Conservation (phyloP, 1,140 invertebrate genomes). For the Ruditapes philippinarum region DNA sequence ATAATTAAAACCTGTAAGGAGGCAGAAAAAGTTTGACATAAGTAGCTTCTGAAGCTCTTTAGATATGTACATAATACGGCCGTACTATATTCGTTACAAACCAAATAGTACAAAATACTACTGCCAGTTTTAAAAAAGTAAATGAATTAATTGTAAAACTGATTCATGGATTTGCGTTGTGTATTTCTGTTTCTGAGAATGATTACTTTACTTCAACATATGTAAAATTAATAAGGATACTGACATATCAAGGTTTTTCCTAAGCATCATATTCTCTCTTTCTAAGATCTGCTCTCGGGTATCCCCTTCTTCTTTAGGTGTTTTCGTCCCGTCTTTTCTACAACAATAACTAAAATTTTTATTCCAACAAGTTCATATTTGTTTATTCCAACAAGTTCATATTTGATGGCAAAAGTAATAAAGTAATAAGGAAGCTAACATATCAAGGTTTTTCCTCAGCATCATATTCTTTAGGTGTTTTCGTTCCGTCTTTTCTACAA, state of each 20-base stretch:
- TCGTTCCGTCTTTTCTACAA: too few species aligned
- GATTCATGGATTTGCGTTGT: not conserved
- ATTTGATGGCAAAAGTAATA: too few species aligned
- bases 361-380: too few species aligned
- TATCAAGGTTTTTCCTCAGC: too few species aligned
- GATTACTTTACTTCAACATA: not conserved
- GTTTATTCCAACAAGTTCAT: too few species aligned
- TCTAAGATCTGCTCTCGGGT: not conserved
- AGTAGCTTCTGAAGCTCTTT: too few species aligned
- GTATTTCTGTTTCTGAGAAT: too few species aligned
- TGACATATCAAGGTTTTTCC: conserved; percentile 10
- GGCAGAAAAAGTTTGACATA: too few species aligned
- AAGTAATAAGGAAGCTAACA: too few species aligned
- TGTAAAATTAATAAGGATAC: not conserved
- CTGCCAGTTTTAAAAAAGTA: not conserved
- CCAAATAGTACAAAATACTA: not conserved
- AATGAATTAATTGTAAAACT: not conserved
- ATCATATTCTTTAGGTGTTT: too few species aligned
- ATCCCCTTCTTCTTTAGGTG: not conserved
- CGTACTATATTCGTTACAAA: not conserved
- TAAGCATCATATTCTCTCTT: conserved; percentile 22
- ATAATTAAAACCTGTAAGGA: too few species aligned
- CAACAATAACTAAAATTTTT: not conserved
- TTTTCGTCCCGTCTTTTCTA: not conserved
- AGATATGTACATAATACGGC: not conserved